Evolutionary conservation across 2,888 invertebrate genomes (phyloP).

Genomic region (Scaptomyza parva): DNA sequence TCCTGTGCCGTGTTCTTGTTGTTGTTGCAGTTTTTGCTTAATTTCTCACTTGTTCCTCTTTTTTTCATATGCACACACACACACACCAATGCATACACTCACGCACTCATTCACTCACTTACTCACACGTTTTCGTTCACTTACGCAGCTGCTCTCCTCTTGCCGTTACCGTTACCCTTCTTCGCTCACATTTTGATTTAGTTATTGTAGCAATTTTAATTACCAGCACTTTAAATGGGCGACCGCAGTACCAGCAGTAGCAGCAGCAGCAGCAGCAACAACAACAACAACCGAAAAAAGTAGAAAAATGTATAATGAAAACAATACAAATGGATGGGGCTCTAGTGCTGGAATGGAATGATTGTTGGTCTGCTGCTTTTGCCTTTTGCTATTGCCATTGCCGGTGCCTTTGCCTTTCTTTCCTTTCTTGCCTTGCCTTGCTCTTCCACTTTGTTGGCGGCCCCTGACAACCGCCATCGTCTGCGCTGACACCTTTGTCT

Average conservation of each 20-base stretch:
- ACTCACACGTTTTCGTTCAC: conserved; percentile 15
- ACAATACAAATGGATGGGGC: conserved; percentile 71
- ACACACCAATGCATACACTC: neutral
- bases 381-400: conserved; percentile 17
- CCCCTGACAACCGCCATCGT: conserved; percentile 56
- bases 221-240: conserved; percentile 69
- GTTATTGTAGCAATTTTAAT: conserved; percentile 76
- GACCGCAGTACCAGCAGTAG: conserved; percentile 18
- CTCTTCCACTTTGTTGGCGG: conserved; percentile 66
- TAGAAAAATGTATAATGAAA: conserved; percentile 43
- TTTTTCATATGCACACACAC: conserved; percentile 32
- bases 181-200: conserved; percentile 67
- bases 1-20: conserved; percentile 8
- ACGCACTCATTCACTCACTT: conserved; percentile 22
- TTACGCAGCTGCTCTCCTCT: conserved; percentile 39
- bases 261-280: conserved; percentile 17
- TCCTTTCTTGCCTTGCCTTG: conserved; percentile 30
- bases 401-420: conserved; percentile 30
- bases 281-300: conserved; percentile 14
- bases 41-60: conserved; percentile 69
- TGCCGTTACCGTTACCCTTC: conserved; percentile 3
- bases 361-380: conserved; percentile 15
- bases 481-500: conserved; percentile 63
- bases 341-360: conserved; percentile 23
- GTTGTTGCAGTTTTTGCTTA: conserved; percentile 54